phyloP scores from a whole-genome alignment of 2,113 vertebrate genomes.

The Myotis brandtii region DNA sequence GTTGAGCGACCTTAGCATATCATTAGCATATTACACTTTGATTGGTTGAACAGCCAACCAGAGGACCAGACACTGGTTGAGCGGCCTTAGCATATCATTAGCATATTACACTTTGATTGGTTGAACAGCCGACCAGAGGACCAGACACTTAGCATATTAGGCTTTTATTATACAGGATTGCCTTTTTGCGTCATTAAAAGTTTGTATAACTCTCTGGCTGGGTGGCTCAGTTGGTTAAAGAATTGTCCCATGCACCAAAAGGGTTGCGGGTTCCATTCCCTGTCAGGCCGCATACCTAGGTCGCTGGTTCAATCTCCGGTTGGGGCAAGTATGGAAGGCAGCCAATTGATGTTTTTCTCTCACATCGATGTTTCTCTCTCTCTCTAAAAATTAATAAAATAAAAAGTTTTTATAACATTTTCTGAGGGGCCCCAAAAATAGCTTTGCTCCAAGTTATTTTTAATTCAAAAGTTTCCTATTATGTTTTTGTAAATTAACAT shows the following conservation, averaged over 20 bases:
- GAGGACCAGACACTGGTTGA: no score
- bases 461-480: background rate
- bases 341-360: background rate
- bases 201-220: background rate
- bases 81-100: no score
- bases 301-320: background rate
- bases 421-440: background rate
- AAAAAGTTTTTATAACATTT: background rate
- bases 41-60: no score
- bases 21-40: no score
- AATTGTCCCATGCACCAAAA: background rate
- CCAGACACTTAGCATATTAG: no score
- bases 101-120: no score
- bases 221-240: background rate
- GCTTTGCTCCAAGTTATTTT: constrained; percentile 31
- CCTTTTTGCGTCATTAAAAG: background rate
- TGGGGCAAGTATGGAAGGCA: background rate
- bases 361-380: background rate
- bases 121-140: no score
- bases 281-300: background rate
- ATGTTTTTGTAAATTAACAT: background rate
- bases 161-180: no score
- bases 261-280: background rate
- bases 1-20: no score
- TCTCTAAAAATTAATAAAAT: background rate